Percentiles rank a stretch among this genome's conserved stretches.
Conservation (phyloP, 2,888 invertebrate species). For the Perizoma affinitatum region DNA sequence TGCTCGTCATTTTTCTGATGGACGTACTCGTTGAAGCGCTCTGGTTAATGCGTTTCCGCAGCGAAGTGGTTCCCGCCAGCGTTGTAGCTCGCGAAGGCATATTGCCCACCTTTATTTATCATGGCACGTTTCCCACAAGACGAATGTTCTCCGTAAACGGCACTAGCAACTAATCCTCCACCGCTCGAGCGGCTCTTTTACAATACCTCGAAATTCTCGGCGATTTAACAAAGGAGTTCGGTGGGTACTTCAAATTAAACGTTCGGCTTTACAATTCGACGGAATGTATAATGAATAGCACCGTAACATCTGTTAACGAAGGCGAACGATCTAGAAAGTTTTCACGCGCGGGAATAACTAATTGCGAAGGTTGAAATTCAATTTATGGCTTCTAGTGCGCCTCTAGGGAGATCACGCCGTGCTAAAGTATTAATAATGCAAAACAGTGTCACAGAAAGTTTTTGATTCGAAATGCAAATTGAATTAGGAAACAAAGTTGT, state of each 20-base stretch:
- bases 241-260: conserved; percentile 83
- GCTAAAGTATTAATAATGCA: conserved; percentile 83
- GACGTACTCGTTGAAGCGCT: conserved; percentile 38
- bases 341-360: conserved; percentile 85
- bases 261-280: conserved; percentile 83
- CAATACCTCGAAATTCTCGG: conserved; percentile 56
- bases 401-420: conserved; percentile 80
- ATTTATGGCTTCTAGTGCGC: conserved; percentile 83
- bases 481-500: conserved; percentile 81
- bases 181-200: conserved; percentile 61
- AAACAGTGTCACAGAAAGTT: conserved; percentile 84
- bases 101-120: conserved; percentile 70
- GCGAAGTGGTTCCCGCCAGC: conserved; percentile 36
- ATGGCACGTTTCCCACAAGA: conserved; percentile 60
- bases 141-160: conserved; percentile 63
- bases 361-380: conserved; percentile 84
- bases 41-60: conserved; percentile 53
- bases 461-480: conserved; percentile 83
- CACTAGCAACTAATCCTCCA: conserved; percentile 70
- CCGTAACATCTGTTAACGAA: conserved; percentile 85
- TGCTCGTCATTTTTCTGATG: conserved; percentile 51
- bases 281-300: conserved; percentile 84
- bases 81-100: conserved; percentile 45
- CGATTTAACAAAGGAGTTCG: conserved; percentile 78
- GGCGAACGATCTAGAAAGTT: conserved; percentile 84